A percentile compares a stretch with the other conserved stretches of the same genome.
These are phyloP conservation scores for Entomyzon cyanotis DNA, from an alignment of 2,113 vertebrate genomes.

Conservation along the genomic window DNA sequence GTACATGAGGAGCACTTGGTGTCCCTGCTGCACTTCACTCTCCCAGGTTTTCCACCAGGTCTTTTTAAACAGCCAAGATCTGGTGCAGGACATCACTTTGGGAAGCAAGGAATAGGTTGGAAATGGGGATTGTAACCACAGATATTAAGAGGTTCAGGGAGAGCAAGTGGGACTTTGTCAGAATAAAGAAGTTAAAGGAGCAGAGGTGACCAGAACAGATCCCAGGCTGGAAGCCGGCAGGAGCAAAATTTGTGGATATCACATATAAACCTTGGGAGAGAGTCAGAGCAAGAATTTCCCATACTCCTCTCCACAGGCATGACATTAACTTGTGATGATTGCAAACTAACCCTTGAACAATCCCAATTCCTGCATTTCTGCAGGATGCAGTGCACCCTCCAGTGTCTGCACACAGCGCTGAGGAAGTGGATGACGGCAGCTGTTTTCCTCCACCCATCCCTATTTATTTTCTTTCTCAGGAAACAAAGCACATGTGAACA, in stretches of 20 bases:
- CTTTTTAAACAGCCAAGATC: neutral
- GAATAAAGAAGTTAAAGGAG: neutral
- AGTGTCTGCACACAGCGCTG: accelerated
- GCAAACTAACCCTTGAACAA: neutral
- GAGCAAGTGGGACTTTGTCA: neutral
- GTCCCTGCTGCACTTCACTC: neutral
- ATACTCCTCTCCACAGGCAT: neutral
- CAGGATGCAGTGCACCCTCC: neutral
- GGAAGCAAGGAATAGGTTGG: neutral
- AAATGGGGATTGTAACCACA: neutral
- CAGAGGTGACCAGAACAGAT: neutral
- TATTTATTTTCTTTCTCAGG: constrained; percentile 26
- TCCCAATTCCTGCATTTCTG: neutral
- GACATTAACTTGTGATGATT: neutral
- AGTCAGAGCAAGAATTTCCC: neutral
- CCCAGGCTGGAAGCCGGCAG: neutral
- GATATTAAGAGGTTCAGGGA: neutral
- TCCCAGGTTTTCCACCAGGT: neutral
- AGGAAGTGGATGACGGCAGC: neutral
- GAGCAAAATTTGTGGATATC: neutral
- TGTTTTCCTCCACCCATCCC: neutral
- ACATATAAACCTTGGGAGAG: neutral
- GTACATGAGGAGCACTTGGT: neutral
- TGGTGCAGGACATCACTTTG: neutral
- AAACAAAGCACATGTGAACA: constrained; percentile 27